Evolutionary conservation across 2,888 invertebrate genomes (phyloP).

Genomic region (Acronicta aceris): DNA sequence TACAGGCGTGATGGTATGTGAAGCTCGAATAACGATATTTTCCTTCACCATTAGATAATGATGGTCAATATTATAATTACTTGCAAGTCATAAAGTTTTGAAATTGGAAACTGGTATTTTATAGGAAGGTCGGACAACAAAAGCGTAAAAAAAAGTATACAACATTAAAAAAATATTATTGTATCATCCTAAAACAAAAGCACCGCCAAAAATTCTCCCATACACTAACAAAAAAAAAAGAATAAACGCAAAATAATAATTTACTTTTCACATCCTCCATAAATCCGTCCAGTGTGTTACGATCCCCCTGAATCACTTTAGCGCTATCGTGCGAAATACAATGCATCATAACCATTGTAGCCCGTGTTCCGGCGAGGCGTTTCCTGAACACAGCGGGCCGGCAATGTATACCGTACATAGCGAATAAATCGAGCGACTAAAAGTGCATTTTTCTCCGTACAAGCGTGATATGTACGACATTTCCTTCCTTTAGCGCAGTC

Average conservation of each 20-base stretch:
- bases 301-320: slow-evolving; percentile 73
- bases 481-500: slow-evolving; percentile 62
- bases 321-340: slow-evolving; percentile 80
- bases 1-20: no score
- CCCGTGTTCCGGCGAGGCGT: slow-evolving; percentile 66
- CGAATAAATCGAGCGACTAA: slow-evolving; percentile 64
- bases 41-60: no score
- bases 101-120: no score
- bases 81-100: no score
- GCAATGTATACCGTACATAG: slow-evolving; percentile 63
- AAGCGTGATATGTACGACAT: slow-evolving; percentile 59
- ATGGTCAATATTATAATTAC: no score
- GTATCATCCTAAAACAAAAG: no score
- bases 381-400: slow-evolving; percentile 61
- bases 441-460: slow-evolving; percentile 63
- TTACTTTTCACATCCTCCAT: slow-evolving; percentile 39
- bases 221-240: slow-evolving; percentile 15
- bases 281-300: slow-evolving; percentile 45
- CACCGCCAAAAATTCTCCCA: background rate
- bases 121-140: no score
- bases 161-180: no score
- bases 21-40: no score
- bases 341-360: slow-evolving; percentile 82
- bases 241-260: slow-evolving; percentile 38
- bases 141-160: no score